These are phyloP conservation scores for Cherax destructor DNA, from an alignment of 1,140 invertebrate species.

Conservation along the genomic window DNA sequence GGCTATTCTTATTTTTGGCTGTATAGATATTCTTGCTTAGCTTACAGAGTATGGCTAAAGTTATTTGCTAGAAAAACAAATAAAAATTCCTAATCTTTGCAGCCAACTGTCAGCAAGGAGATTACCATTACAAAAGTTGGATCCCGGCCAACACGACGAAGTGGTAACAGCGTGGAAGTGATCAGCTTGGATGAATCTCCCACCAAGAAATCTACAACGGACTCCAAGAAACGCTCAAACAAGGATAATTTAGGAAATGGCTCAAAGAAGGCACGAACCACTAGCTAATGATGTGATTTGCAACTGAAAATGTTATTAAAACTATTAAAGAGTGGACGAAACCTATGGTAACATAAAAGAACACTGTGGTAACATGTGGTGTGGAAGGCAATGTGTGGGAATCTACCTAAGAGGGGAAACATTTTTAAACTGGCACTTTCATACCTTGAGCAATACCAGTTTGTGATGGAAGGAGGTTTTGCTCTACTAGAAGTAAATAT, in stretches of 20 bases:
- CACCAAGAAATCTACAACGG: slow-evolving; percentile 29
- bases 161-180: slow-evolving; percentile 69
- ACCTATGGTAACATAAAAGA: background rate
- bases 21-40: too few relatives aligned
- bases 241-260: slow-evolving; percentile 49
- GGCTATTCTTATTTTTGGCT: too few relatives aligned
- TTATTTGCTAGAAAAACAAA: too few relatives aligned
- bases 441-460: background rate
- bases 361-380: slow-evolving; percentile 12
- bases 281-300: slow-evolving; percentile 61
- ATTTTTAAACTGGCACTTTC: background rate
- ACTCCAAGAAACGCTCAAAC: slow-evolving; percentile 46
- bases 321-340: slow-evolving; percentile 15
- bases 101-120: slow-evolving; percentile 68
- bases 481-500: background rate
- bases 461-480: background rate
- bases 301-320: slow-evolving; percentile 26
- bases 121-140: slow-evolving; percentile 69
- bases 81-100: background rate
- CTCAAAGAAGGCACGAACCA: slow-evolving; percentile 53
- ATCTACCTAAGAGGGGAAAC: background rate
- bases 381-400: background rate
- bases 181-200: slow-evolving; percentile 71
- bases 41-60: too few relatives aligned
- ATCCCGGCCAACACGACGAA: slow-evolving; percentile 60